Evolutionary conservation across 2,888 invertebrate genomes (phyloP).

Genomic region (Eupithecia subumbrata): DNA sequence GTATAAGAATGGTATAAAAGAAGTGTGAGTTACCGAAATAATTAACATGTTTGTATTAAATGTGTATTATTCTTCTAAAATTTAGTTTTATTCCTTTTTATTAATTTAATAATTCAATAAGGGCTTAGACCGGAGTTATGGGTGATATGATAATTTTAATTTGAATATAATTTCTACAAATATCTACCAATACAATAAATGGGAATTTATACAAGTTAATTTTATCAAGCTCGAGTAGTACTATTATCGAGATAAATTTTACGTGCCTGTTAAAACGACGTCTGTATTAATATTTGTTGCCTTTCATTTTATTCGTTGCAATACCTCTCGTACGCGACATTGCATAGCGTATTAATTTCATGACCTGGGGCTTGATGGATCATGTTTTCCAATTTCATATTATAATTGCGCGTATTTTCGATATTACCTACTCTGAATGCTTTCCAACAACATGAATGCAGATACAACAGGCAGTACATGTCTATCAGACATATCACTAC

Average conservation of each 20-base stretch:
- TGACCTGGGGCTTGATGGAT: not conserved
- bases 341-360: not conserved
- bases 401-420: not conserved
- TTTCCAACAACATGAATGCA: not conserved
- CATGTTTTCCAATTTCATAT: not conserved
- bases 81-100: not conserved
- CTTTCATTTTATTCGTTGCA: not conserved
- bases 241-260: not conserved
- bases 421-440: not conserved
- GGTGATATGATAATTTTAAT: not conserved
- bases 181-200: not conserved
- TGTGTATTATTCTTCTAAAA: slow-evolving; percentile 19
- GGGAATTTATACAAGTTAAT: not conserved
- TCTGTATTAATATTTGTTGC: not conserved
- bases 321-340: not conserved
- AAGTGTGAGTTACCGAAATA: slow-evolving; percentile 8
- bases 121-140: not conserved
- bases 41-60: slow-evolving; percentile 19
- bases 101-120: not conserved
- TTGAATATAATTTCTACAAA: not conserved
- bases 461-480: not conserved
- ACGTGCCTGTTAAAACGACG: not conserved
- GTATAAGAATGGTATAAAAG: slow-evolving; percentile 9
- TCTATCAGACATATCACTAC: too few species aligned
- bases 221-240: not conserved